A percentile compares a stretch with the other conserved stretches of the same genome.
Conservation (phyloP, 2,113 vertebrate species). For the Amblyornis subalaris region DNA sequence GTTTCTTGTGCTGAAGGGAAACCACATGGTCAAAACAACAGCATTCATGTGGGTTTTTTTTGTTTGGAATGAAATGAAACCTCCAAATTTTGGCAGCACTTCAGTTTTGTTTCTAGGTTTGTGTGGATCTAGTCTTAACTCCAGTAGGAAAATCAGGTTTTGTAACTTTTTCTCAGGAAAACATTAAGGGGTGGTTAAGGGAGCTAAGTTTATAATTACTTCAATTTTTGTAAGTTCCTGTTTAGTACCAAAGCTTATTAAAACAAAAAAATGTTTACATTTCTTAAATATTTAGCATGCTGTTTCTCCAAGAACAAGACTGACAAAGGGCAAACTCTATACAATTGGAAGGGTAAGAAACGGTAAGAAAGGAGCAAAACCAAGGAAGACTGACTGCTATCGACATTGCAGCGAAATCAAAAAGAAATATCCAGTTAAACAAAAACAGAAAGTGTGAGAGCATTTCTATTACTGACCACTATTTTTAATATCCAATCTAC, state of each 20-base stretch:
- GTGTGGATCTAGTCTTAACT: not conserved
- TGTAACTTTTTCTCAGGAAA: not conserved
- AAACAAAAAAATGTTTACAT: not conserved
- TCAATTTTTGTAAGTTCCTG: not conserved
- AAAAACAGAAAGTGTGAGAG: not conserved
- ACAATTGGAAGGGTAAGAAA: not conserved
- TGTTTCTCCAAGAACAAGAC: not conserved
- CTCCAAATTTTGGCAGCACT: not conserved
- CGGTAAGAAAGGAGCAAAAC: not conserved
- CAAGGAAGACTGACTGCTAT: not conserved
- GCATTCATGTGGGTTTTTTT: not conserved
- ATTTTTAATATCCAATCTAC: not conserved
- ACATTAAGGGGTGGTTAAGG: not conserved
- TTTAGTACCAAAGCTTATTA: not conserved
- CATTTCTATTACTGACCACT: not conserved
- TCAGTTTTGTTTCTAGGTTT: not conserved
- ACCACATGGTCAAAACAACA: not conserved
- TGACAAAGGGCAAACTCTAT: not conserved
- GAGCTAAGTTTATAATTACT: not conserved
- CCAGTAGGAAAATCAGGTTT: not conserved
- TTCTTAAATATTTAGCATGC: not conserved
- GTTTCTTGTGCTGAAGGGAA: not conserved
- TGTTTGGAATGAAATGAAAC: not conserved
- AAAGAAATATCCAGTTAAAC: not conserved
- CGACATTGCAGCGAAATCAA: not conserved